Evolutionary conservation across 2,888 invertebrate species (phyloP), one percentile per base, ranked within the genome.

Genomic region (Agonopterix arenella): DNA sequence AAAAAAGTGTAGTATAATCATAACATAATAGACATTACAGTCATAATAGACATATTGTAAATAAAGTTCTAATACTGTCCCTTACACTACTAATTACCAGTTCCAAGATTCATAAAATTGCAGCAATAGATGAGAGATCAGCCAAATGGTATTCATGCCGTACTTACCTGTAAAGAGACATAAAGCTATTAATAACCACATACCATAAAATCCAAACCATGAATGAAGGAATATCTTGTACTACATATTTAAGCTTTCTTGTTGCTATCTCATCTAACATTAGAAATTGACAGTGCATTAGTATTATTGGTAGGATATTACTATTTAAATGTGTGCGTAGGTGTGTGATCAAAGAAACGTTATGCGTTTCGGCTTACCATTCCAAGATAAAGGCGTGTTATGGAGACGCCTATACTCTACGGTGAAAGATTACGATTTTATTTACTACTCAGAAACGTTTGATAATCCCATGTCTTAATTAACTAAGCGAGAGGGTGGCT

Each of bases 401-500:
- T 76, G 54, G 73, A 84, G 86, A 84, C 86, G 86, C 84, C 84
- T 83, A 70, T 78, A 68, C 74, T 73, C 73, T 76, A 78, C 72
- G 64, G 75, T 73, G 70, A 74, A 70, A 86, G 88, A 88, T 89
- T 85, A 85, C 73, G 78, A 74, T 81, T 89, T 86, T 88, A 86
- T 89, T 89, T 88, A 88, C 86, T 83, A 75, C 88, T 76, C 79
- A 70, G 80, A 84, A 84, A 80, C 83, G 83, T 81, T 86, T 79
- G 84, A 86, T 89, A 88, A 88, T 85, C 81, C 48, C 84, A 86
- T 84, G 88, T 89, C 89, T 89, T 89, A 88, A 89, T 89, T 89
- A 89, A 88, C 85, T 74, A 74, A 83, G 81, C 83, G 82, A 79
- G 82, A 76, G 79, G 70, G 70, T 66, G 60, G 64, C 73, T 60